phyloP scores from a whole-genome alignment of 1,140 invertebrate species.

The Heliconius eleuchia region DNA sequence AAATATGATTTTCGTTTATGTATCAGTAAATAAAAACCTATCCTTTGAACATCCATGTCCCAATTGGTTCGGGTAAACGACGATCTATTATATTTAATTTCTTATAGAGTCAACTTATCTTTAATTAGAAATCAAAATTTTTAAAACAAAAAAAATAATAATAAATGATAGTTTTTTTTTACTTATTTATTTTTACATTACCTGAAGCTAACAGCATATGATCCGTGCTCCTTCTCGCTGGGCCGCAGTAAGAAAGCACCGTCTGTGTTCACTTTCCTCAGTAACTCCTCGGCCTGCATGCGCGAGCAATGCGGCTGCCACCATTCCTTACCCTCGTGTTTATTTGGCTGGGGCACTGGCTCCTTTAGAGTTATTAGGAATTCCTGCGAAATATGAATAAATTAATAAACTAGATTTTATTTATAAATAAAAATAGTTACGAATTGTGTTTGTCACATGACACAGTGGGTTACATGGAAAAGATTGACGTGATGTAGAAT shows the following conservation, averaged over 20 bases:
- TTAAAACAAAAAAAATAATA: background rate
- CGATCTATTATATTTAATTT: too few species aligned
- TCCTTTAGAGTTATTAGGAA: conserved; percentile 93
- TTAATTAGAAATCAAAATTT: too few species aligned
- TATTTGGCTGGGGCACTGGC: conserved; percentile 96
- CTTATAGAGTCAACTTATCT: too few species aligned
- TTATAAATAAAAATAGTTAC: too few species aligned
- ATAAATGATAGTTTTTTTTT: background rate
- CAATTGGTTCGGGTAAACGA: too few species aligned
- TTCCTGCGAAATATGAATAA: conserved; percentile 79
- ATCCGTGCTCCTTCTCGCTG: conserved; percentile 91
- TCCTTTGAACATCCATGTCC: too few species aligned
- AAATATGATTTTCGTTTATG: too few species aligned
- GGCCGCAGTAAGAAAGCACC: conserved; percentile 96
- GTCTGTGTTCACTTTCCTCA: conserved; percentile 90
- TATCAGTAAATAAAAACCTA: too few species aligned
- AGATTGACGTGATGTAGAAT: too few species aligned
- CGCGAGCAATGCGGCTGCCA: conserved; percentile 92
- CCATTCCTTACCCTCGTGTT: conserved; percentile 97
- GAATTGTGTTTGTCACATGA: too few species aligned
- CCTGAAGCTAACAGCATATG: conserved; percentile 97
- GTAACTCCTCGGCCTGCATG: conserved; percentile 91
- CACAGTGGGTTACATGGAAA: too few species aligned
- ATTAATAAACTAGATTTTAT: too few species aligned
- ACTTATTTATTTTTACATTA: conserved; percentile 51